Base-by-base conservation (phyloP, 2,113 vertebrate species). In the Balaeniceps rex region DNA sequence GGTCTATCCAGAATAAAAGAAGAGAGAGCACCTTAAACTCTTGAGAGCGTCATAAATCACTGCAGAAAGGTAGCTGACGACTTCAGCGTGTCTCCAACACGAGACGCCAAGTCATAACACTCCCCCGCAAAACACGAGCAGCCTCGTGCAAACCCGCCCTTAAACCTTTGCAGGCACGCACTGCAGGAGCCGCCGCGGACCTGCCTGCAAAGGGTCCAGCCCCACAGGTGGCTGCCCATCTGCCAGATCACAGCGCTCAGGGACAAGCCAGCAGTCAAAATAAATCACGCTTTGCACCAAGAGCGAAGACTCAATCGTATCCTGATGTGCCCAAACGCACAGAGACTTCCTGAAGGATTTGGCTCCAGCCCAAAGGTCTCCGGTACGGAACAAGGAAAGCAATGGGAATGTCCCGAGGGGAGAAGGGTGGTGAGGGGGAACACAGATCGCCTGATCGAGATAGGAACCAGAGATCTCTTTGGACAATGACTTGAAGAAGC, bases 321-420 rank as follows among this genome's bases (percentile, higher is more conserved):
- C 76, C 95, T 9, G 16, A 47, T 17, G n/a, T 2, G 17, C 28
- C 51, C 15, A 2, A 60, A 65, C 0, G 7, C 54, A 42, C 22
- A 15, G 44, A 36, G 65, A 7, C 23, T 55, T 78, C 70, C 80
- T 36, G 22, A 74, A 74, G 34, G 79, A 40, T 58, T 19, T 81
- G 57, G 19, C 18, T 78, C 16, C 6, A 2, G 34, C 31, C 33
- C 26, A n/a, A 33, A 69, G 26, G n/a, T 31, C 80, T 78, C 31
- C 0, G 0, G 13, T 22, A 47, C 2, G 3, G 36, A 17, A 31
- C 15, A 44, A 17, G 66, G 44, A 24, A 88, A 80, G 25, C 0
- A 6, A 69, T 11, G 31, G 68, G 69, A 69, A 60, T 2, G 18
- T 38, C 23, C 61, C 1, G 1, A 75, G 40, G 16, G 33, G 47